Evolutionary conservation across 2,888 invertebrate species (phyloP).

Genomic region (Osmoderma eremita): DNA sequence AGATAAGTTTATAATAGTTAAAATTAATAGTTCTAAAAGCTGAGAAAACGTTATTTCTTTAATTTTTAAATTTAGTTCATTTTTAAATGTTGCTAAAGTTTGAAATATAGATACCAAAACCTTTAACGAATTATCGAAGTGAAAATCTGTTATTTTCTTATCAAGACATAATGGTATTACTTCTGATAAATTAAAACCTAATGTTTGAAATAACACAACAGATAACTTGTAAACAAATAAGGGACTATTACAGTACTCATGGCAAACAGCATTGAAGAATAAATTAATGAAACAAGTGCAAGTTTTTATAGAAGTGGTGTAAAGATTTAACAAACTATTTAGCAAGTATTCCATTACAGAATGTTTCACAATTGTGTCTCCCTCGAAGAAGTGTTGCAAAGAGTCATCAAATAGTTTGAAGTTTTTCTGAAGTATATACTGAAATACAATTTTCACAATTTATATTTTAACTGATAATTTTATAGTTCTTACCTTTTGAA

Average conservation of each 20-base stretch:
- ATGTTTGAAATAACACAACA: constrained; percentile 51
- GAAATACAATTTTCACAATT: constrained; percentile 46
- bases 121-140: constrained; percentile 50
- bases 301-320: constrained; percentile 11
- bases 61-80: constrained; percentile 49
- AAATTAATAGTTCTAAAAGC: constrained; percentile 54
- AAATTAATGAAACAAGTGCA: constrained; percentile 44
- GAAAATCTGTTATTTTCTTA: constrained; percentile 41
- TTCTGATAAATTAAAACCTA: constrained; percentile 54
- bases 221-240: constrained; percentile 53
- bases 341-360: constrained; percentile 12
- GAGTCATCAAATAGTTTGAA: constrained; percentile 48
- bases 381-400: constrained; percentile 49
- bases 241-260: constrained; percentile 7
- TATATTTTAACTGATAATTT: constrained; percentile 32
- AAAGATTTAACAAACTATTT: constrained; percentile 3
- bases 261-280: constrained; percentile 6
- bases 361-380: constrained; percentile 7
- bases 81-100: constrained; percentile 43
- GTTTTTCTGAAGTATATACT: constrained; percentile 54
- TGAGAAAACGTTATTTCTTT: constrained; percentile 49
- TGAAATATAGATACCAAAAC: constrained; percentile 44
- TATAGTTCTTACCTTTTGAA: constrained; percentile 51
- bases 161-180: constrained; percentile 48
- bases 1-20: constrained; percentile 51